phyloP scores from a whole-genome alignment of 1,140 invertebrate species.

The Sipha flava region DNA sequence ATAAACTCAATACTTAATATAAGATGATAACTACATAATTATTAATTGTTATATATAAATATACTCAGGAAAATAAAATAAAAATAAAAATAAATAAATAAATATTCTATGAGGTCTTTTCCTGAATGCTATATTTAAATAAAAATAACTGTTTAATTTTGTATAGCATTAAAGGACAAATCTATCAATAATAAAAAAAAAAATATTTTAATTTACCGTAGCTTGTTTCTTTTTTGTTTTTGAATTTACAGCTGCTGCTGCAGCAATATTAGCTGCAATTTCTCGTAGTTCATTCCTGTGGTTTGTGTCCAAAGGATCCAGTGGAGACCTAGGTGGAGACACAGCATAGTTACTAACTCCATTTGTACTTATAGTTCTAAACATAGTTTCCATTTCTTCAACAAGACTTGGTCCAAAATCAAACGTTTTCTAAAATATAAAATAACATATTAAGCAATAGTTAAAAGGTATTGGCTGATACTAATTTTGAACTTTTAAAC shows the following conservation, averaged over 20 bases:
- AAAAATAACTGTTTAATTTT: no score
- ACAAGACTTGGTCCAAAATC: constrained; percentile 88
- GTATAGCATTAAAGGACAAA: neutral
- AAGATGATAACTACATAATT: no score
- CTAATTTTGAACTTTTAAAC: no score
- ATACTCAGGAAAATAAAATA: no score
- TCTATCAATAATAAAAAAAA: constrained; percentile 31
- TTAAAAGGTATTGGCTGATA: neutral
- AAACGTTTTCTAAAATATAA: constrained; percentile 57
- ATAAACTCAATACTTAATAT: no score
- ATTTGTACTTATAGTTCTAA: constrained; percentile 58
- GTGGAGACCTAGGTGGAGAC: constrained; percentile 46
- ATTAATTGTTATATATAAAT: no score
- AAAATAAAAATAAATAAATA: neutral
- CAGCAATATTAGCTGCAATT: constrained; percentile 46
- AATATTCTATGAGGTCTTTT: no score
- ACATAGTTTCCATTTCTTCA: constrained; percentile 93
- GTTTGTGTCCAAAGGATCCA: constrained; percentile 55
- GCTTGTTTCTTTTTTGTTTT: constrained; percentile 65
- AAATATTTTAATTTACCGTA: constrained; percentile 49
- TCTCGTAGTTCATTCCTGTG: constrained; percentile 66
- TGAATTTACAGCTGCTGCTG: constrained; percentile 43
- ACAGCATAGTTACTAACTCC: constrained; percentile 39
- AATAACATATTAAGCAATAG: neutral
- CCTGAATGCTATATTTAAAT: no score